These are phyloP conservation scores for Ooceraea biroi DNA, from an alignment of 1,140 invertebrate genomes.

Conservation along the genomic window DNA sequence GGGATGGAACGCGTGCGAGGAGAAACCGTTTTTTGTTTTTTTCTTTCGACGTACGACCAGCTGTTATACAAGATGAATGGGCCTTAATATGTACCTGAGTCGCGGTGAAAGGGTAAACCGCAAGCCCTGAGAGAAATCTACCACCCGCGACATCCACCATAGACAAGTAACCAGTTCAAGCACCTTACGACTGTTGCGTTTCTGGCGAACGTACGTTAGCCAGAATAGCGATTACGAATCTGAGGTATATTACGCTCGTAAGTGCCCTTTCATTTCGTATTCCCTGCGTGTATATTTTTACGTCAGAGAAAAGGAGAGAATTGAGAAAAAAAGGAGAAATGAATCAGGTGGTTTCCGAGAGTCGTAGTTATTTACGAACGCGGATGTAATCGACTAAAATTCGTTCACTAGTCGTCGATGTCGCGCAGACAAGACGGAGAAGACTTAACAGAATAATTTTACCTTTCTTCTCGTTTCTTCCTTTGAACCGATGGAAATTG, in stretches of 20 bases:
- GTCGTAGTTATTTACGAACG: conserved; percentile 38
- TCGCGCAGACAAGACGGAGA: conserved; percentile 32
- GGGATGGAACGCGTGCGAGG: conserved; percentile 24
- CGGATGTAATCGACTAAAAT: conserved; percentile 8
- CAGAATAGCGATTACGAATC: conserved; percentile 39
- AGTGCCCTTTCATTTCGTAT: conserved; percentile 75
- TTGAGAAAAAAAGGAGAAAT: conserved; percentile 15
- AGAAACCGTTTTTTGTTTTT: conserved; percentile 57
- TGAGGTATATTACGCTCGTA: conserved; percentile 64
- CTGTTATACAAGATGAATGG: conserved; percentile 79
- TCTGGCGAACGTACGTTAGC: conserved; percentile 30
- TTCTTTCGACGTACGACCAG: conserved; percentile 65
- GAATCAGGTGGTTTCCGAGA: background rate
- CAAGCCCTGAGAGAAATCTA: conserved; percentile 61
- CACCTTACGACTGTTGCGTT: conserved; percentile 64
- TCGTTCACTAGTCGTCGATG: conserved; percentile 51
- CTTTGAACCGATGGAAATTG: conserved; percentile 64
- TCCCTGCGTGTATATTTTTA: conserved; percentile 66
- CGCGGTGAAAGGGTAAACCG: conserved; percentile 75
- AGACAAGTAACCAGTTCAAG: conserved; percentile 72
- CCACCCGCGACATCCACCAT: conserved; percentile 78
- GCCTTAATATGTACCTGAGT: conserved; percentile 85
- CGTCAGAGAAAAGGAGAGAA: conserved; percentile 7
- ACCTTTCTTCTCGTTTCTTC: conserved; percentile 57
- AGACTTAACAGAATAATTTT: conserved; percentile 50